A percentile compares a stretch with the other conserved stretches of the same genome.
phyloP scores from a whole-genome alignment of 2,113 vertebrate species.

The Chrysochloris asiatica region DNA sequence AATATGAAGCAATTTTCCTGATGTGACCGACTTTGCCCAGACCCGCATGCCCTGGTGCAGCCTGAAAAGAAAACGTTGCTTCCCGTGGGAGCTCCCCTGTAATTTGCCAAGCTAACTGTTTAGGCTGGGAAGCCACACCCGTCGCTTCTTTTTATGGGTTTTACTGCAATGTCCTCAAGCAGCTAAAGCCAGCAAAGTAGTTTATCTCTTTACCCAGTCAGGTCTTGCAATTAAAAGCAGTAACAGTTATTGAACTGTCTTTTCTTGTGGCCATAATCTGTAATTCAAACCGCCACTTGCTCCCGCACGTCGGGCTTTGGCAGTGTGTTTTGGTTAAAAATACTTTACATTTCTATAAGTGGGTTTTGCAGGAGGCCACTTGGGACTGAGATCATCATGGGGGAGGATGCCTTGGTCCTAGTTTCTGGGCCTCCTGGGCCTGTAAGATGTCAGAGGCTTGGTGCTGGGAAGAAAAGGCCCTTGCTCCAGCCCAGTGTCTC shows the following conservation, averaged over 20 bases:
- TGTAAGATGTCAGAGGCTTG: background rate
- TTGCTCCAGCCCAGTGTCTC: background rate
- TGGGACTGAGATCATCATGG: background rate
- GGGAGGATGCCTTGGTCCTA: background rate
- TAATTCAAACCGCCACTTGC: slow-evolving; percentile 26
- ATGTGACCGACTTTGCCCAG: background rate
- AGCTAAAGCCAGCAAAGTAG: background rate
- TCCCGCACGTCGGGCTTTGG: background rate
- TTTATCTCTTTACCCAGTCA: background rate
- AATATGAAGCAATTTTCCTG: slow-evolving; percentile 24
- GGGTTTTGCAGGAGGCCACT: slow-evolving; percentile 22
- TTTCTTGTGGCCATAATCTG: background rate
- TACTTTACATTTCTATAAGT: background rate
- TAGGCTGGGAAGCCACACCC: background rate
- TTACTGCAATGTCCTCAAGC: background rate
- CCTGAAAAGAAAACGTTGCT: slow-evolving; percentile 32
- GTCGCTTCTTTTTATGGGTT: background rate
- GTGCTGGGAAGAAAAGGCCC: background rate
- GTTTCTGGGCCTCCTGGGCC: background rate
- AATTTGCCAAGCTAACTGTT: background rate
- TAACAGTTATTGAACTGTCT: background rate
- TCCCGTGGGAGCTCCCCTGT: background rate
- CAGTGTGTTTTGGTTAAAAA: slow-evolving; percentile 37
- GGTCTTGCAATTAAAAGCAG: slow-evolving; percentile 5
- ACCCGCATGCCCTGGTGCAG: background rate